These are phyloP conservation scores for Temnothorax rugatulus DNA, from an alignment of 2,888 invertebrate genomes.

Conservation along the genomic window DNA sequence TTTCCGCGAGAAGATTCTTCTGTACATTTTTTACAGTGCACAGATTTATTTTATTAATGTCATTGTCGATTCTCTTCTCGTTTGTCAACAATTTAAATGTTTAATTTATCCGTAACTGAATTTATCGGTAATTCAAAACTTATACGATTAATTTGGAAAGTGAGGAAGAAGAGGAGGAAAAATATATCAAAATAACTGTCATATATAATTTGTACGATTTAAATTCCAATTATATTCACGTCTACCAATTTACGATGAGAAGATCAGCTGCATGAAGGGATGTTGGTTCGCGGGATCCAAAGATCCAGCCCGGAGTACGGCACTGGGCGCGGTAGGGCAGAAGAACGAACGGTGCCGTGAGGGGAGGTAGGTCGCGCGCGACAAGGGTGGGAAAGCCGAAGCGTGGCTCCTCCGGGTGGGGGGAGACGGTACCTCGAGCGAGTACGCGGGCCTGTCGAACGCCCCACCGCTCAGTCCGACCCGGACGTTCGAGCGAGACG, in stretches of 20 bases:
- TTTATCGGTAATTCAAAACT: neutral
- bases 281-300: neutral
- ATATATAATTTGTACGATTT: neutral
- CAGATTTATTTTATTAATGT: neutral
- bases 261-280: slow-evolving; percentile 7
- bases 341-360: slow-evolving; percentile 7
- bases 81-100: neutral
- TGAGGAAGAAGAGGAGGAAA: neutral
- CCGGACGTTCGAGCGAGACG: slow-evolving; percentile 84
- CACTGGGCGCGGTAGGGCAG: slow-evolving; percentile 57
- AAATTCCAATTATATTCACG: neutral
- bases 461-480: slow-evolving; percentile 83
- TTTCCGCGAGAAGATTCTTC: neutral
- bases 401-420: slow-evolving; percentile 83
- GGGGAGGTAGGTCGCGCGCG: slow-evolving; percentile 35
- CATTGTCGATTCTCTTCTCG: too few species aligned
- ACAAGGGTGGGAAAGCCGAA: slow-evolving; percentile 77
- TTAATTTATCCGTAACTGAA: neutral
- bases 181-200: neutral
- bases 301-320: slow-evolving; percentile 48
- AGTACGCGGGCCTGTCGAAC: slow-evolving; percentile 76
- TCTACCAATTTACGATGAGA: neutral
- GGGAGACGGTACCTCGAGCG: slow-evolving; percentile 82
- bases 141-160: neutral
- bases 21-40: neutral